Evolutionary conservation across 2,113 vertebrate species (phyloP).

Genomic region (Mastomys natalensis): DNA sequence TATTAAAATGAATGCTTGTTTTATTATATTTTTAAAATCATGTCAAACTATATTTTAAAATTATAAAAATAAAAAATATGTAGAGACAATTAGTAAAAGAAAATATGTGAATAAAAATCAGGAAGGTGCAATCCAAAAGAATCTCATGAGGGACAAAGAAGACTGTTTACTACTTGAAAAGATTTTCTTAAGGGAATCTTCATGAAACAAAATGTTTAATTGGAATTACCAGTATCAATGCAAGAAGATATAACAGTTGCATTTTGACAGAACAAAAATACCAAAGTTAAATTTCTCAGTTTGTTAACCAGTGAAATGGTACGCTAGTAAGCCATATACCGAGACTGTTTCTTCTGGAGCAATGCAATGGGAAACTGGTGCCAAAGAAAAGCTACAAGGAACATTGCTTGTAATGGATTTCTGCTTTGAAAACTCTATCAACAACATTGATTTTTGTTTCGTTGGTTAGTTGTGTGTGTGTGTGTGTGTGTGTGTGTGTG

Average conservation of each 20-base stretch:
- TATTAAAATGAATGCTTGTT: not conserved
- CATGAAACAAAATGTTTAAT: conserved; percentile 78
- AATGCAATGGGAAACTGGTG: conserved; percentile 70
- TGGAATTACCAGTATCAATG: conserved; percentile 76
- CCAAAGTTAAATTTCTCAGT: conserved; percentile 61
- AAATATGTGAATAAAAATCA: not conserved
- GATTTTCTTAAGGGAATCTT: conserved; percentile 77
- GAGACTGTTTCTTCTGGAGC: conserved; percentile 63
- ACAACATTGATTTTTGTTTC: no score
- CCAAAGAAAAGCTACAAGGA: conserved; percentile 52
- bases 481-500: no score
- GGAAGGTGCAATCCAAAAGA: not conserved
- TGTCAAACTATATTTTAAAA: not conserved
- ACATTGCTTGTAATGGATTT: conserved; percentile 56
- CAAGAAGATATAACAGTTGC: not conserved
- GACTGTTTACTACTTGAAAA: conserved; percentile 76
- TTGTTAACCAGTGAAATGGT: conserved; percentile 59
- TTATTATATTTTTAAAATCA: not conserved
- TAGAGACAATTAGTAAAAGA: not conserved
- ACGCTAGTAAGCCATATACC: conserved; percentile 55
- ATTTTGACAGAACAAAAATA: conserved; percentile 61
- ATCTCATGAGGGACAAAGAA: conserved; percentile 70
- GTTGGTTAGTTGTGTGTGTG: no score
- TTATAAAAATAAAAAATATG: not conserved
- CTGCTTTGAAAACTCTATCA: conserved; percentile 41